Evolutionary conservation across 2,797 vertebrate genomes (phyloP).

Genomic region (Hylomyscus alleni): DNA sequence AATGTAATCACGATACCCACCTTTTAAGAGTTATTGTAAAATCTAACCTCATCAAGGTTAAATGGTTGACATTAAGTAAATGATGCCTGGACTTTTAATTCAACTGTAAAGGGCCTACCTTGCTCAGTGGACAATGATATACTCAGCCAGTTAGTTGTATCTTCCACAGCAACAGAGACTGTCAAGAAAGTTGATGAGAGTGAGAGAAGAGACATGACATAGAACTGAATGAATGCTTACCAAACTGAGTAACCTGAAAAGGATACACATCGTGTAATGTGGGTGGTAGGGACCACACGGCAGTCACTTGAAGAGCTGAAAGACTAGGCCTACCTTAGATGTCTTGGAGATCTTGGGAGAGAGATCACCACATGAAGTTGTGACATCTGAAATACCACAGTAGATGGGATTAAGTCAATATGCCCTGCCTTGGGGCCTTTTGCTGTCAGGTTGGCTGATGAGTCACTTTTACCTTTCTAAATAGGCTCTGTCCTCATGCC

Average conservation of each 20-base stretch:
- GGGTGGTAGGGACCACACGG: not conserved
- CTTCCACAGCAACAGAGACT: not conserved
- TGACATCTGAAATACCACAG: not conserved
- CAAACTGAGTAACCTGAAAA: not conserved
- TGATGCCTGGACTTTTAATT: not conserved
- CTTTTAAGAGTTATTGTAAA: not conserved
- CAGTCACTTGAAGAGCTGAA: not conserved
- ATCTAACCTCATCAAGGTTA: not conserved
- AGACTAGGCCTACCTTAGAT: not conserved
- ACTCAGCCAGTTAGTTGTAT: not conserved
- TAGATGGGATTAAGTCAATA: not conserved
- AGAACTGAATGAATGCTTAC: not conserved
- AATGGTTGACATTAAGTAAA: not conserved
- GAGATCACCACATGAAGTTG: not conserved
- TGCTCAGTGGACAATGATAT: not conserved
- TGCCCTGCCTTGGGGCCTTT: not conserved
- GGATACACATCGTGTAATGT: not conserved
- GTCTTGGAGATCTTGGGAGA: not conserved
- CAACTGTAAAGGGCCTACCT: not conserved
- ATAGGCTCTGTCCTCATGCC: not conserved
- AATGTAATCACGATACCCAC: not conserved
- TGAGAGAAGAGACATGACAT: not conserved
- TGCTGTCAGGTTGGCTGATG: not conserved
- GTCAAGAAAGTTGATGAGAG: not conserved
- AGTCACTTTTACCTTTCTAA: conserved; percentile 28